Evolutionary conservation across 1,140 invertebrate species (phyloP), one percentile per base, ranked within the genome.

Genomic region (Globodera rostochiensis): DNA sequence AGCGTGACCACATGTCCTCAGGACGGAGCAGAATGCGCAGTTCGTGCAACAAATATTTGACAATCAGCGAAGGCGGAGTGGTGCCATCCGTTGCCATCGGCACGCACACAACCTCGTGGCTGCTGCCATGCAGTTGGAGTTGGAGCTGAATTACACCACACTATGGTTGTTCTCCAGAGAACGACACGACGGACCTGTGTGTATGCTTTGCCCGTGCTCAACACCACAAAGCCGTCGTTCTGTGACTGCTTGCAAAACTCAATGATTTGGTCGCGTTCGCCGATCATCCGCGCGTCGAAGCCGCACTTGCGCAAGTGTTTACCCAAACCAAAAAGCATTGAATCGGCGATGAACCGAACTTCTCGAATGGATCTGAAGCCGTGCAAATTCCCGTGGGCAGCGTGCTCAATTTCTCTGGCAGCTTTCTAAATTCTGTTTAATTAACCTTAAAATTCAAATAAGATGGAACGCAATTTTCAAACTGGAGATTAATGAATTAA

Each of bases 301-400:
- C 94, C 94, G 87, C 92, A 93, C 86, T 92, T 92, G 66, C 94
- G 90, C 47, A 94, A 88, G 82, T 92, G 91, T 80, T 91, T 92
- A 0, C 92, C 92, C 50, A 94, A 83, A 1, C 91, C 90, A 46
- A 90, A 87, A 67, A 91, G 81, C 90, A 91, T 91, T 7, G 86
- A 90, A 84, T 91, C 91, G 50, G 89, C 89, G n/a, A 91, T 89
- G 71, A 91, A 78, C 45, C 69, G 71, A 7, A 80, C 70, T 45
- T 82, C 81, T 19, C 78, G 45, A 73, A 82, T 67, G 19, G 81
- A 57, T 45, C 70, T 73, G 47, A 71, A 46, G 15, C 64, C 25
- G 36, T 6, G 8, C 19, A 46, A 7, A 19, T 15, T 45, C 4
- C 57, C 57, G 66, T 57, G 50, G 36, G 74, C 46, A 8, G 74